Conservation (phyloP, 2,888 invertebrate genomes). For the Xestia c-nigrum region DNA sequence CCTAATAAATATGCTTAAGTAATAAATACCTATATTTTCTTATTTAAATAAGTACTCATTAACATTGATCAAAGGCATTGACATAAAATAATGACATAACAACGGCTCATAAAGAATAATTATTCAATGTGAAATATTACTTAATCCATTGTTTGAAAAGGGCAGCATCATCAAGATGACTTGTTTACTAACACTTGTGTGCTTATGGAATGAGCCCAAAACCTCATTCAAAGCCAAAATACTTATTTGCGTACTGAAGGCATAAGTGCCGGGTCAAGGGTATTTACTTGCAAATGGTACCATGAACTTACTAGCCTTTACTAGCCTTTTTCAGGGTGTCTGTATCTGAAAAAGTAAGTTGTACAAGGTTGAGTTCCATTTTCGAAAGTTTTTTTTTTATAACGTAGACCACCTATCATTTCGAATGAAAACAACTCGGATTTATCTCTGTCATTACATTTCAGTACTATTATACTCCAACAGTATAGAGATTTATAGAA, state of each 20-base stretch:
- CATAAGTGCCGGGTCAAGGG: neutral
- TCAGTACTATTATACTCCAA: no score
- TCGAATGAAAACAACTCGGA: neutral
- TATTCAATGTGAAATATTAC: constrained; percentile 42
- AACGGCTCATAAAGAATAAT: constrained; percentile 11
- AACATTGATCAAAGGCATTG: constrained; percentile 19
- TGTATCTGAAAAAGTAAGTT: neutral
- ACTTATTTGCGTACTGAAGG: neutral
- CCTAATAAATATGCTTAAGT: no score
- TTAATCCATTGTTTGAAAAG: constrained; percentile 63
- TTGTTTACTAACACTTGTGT: constrained; percentile 65
- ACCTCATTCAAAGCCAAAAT: neutral
- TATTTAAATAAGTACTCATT: neutral
- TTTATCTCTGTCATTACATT: neutral
- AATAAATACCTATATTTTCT: neutral
- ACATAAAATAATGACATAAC: constrained; percentile 17
- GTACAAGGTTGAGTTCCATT: neutral
- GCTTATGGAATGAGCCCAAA: neutral
- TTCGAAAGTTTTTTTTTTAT: neutral
- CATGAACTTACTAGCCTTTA: constrained; percentile 8
- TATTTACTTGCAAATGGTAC: neutral
- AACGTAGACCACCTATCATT: neutral
- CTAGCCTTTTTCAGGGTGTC: neutral
- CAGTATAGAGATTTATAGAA: no score
- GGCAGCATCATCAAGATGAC: constrained; percentile 58